phyloP scores from a whole-genome alignment of 2,888 invertebrate genomes.

The Timandra comae region DNA sequence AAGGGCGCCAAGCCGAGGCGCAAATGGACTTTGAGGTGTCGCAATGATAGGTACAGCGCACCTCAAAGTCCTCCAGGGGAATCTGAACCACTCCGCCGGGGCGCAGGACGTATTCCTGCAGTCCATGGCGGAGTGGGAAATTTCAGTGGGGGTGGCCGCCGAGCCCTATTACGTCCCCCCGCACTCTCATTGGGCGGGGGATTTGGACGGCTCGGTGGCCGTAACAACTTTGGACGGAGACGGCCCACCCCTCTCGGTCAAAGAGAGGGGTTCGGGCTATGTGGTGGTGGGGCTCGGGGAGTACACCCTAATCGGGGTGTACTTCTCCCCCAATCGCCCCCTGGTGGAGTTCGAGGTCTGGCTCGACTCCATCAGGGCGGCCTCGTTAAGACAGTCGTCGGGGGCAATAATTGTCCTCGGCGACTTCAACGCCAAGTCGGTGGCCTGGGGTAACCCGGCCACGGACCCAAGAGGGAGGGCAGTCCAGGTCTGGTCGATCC shows the following conservation, averaged over 20 bases:
- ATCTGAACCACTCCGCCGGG: constrained; percentile 3
- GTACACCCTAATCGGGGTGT: constrained; percentile 10
- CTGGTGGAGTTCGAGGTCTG: constrained; percentile 19
- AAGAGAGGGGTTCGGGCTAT: constrained; percentile 8
- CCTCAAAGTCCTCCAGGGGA: background rate
- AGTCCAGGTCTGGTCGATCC: background rate
- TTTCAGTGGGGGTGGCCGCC: constrained; percentile 5
- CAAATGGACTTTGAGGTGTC: background rate
- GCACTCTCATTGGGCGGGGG: background rate
- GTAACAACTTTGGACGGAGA: background rate
- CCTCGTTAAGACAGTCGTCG: constrained; percentile 3
- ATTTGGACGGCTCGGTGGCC: background rate
- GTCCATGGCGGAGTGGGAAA: constrained; percentile 7
- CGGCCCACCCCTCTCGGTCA: constrained; percentile 4
- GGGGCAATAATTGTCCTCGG: constrained; percentile 1
- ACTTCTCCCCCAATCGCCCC: constrained; percentile 19
- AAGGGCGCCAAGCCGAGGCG: too few relatives aligned
- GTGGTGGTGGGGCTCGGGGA: constrained; percentile 5
- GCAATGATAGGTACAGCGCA: background rate
- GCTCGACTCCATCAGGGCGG: background rate
- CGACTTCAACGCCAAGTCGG: constrained; percentile 18
- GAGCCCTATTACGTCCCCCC: background rate
- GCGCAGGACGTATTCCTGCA: constrained; percentile 8
- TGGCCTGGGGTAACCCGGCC: constrained; percentile 14
- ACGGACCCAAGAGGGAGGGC: background rate